Base-by-base conservation (phyloP, 2,888 invertebrate genomes). In the Scaptomyza tumidula region DNA sequence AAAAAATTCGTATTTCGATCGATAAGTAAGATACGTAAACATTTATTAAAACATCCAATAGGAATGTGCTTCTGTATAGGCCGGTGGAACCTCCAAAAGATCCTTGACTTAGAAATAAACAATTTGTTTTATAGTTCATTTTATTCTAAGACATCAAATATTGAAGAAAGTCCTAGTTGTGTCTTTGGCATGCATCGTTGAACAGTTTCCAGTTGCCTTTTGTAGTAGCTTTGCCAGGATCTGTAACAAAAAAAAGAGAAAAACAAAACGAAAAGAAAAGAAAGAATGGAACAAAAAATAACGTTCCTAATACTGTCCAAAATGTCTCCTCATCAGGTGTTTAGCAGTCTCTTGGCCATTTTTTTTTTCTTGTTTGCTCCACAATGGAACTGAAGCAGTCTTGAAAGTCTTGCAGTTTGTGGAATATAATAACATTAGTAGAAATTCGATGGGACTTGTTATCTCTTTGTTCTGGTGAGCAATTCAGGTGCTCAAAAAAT, bases 341-440 rank as follows among this genome's bases (percentile, higher is more conserved):
- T 50, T 16, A 39, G 19, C 53, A 53, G 67, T 66, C 35, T 45
- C 11, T 48, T 43, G 52, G 58, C 41, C n/a, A n/a, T n/a, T n/a
- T n/a, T n/a, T n/a, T n/a, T n/a, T n/a, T n/a, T n/a, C n/a, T n/a
- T n/a, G n/a, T n/a, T 41, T 2, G 53, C 24, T 53, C 33, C 41
- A 14, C 11, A 39, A 10, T 10, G 45, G 56, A 56, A 49, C 65
- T 19, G 29, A 69, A 56, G 33, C 35, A 19, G 19, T 45, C 31
- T 37, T 52, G 57, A 33, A 41, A 69, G 69, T 58, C 53, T 53
- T 62, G 68, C 57, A 68, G 58, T 62, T 68, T 73, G 43, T 33
- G 27, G 53, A 37, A 67, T 14, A 9, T 7, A 10, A 50, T 35
- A 19, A 19, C 19, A 35, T 49, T 33, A 50, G 24, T 54, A 33